phyloP scores from a whole-genome alignment of 2,797 vertebrate species.

The Squalus acanthias region DNA sequence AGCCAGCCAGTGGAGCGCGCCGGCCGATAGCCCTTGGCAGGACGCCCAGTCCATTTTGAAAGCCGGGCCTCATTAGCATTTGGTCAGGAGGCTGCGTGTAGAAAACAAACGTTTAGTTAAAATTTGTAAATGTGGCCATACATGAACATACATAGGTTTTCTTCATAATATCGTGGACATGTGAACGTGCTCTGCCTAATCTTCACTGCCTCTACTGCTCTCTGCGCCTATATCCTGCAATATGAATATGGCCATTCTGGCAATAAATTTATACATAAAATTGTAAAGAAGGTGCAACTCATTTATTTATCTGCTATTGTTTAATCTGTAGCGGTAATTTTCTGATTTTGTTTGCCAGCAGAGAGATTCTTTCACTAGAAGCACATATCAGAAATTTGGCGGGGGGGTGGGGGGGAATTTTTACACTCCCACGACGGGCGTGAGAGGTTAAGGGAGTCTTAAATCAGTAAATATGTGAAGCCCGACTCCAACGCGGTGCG shows the following conservation, averaged over 20 bases:
- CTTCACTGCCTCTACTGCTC: background rate
- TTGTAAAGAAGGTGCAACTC: background rate
- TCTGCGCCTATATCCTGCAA: background rate
- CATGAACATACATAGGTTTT: background rate
- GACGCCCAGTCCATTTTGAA: background rate
- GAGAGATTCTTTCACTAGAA: background rate
- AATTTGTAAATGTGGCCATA: background rate
- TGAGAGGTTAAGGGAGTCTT: no score
- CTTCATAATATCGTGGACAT: background rate
- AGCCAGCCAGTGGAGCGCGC: no score
- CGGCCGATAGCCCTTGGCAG: background rate
- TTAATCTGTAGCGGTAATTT: background rate
- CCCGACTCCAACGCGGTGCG: no score
- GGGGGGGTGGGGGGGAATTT: background rate
- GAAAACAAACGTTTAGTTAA: background rate
- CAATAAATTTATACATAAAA: background rate
- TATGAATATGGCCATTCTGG: background rate
- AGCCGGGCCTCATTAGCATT: background rate
- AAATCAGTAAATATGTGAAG: no score
- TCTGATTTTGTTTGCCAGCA: background rate
- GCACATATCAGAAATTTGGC: background rate
- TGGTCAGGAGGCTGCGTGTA: background rate
- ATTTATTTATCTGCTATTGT: background rate
- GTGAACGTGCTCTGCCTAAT: background rate
- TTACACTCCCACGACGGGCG: background rate